Base-by-base conservation (phyloP, 2,113 vertebrate genomes). In the Toxotes chatareus region DNA sequence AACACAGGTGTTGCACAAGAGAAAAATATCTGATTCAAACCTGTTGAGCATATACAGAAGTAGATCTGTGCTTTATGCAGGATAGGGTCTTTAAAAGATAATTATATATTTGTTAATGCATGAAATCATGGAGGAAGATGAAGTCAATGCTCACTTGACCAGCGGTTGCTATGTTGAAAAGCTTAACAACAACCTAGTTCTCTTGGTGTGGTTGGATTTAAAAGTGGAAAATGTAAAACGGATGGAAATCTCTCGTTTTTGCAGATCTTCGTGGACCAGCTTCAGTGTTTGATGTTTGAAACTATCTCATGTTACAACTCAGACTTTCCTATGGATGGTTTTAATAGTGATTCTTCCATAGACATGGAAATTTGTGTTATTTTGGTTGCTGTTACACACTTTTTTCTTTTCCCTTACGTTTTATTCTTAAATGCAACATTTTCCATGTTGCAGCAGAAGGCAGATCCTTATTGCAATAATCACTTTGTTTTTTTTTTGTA, bases 161-260 rank as follows among this genome's bases (percentile, higher is more conserved):
- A 57, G 49, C 7, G 57, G 85, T 87, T 90, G 72, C 85, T 86
- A 82, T 83, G 84, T 62, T 85, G 67, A 76, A 88, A 67, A 82
- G 34, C 76, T 77, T 76, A 46, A 80, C 77, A 73, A 63, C 81
- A 76, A 82, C 79, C 56, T 56, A 36, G 27, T 70, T 80, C 79
- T 89, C 38, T 63, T 67, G 13, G 65, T 90, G 86, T 83, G 86
- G 83, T 85, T 88, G 36, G 56, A 44, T 80, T 67, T 80, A 89
- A 77, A 85, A 83, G 80, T 85, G 88, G 89, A 89, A 92, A 84
- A 85, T 82, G 78, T 91, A 69, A 89, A 89, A 91, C 12, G 27
- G 12, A 63, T 70, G 88, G 83, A 88, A 89, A 84, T 79, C 49
- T 57, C 61, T 73, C 14, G 13, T 84, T 86, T 86, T 87, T 53